These are phyloP conservation scores for Branchinecta lynchi DNA, from an alignment of 1,140 invertebrate genomes.

Conservation along the genomic window DNA sequence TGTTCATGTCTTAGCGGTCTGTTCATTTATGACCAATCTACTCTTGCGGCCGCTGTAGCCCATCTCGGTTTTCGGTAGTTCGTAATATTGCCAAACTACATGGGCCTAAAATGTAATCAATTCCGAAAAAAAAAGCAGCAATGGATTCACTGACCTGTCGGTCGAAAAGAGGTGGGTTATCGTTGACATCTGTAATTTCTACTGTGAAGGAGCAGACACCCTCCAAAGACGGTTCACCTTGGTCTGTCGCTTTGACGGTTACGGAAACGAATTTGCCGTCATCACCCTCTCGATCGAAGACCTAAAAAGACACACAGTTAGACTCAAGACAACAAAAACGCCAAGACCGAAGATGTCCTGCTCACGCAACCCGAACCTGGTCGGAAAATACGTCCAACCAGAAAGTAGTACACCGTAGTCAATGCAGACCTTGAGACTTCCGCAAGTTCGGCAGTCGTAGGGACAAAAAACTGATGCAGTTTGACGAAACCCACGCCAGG, in stretches of 20 bases:
- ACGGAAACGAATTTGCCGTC: conserved; percentile 91
- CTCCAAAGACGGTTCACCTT: conserved; percentile 84
- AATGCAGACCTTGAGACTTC: too few relatives aligned
- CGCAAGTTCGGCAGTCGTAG: too few relatives aligned
- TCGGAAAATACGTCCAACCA: too few relatives aligned
- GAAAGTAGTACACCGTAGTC: too few relatives aligned
- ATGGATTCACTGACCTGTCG: conserved; percentile 52
- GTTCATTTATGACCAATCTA: too few relatives aligned
- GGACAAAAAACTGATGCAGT: too few relatives aligned
- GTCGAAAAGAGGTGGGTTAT: conserved; percentile 80
- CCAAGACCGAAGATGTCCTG: too few relatives aligned
- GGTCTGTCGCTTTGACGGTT: conserved; percentile 87
- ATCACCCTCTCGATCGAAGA: conserved; percentile 86
- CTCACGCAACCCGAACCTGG: too few relatives aligned
- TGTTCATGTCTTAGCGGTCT: too few relatives aligned
- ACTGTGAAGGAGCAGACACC: conserved; percentile 91
- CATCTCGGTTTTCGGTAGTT: not conserved
- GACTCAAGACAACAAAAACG: too few relatives aligned
- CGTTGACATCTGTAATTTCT: conserved; percentile 88
- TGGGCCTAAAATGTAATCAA: conserved; percentile 7
- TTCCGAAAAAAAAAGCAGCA: conserved; percentile 13
- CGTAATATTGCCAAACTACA: too few relatives aligned
- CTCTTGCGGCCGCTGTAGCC: not conserved
- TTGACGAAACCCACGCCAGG: too few relatives aligned
- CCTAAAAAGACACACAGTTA: conserved; percentile 32